These are phyloP conservation scores for Stictonetta naevosa DNA, from an alignment of 2,113 vertebrate genomes.

Conservation along the genomic window DNA sequence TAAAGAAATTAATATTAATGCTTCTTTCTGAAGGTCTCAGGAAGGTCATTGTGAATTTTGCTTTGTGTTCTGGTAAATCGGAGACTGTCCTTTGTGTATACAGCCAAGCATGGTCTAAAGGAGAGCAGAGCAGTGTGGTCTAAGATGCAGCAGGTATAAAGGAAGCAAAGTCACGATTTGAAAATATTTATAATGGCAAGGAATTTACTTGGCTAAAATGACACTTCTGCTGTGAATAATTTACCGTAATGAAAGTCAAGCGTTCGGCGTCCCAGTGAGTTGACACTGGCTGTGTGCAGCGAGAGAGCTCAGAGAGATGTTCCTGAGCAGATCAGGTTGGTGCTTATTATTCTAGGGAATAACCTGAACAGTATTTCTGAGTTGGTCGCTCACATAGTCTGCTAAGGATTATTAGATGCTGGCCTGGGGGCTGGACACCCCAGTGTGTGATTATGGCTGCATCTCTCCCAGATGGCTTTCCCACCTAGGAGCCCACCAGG, in stretches of 20 bases:
- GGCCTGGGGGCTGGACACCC: neutral
- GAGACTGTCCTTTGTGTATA: neutral
- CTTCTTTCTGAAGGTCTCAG: neutral
- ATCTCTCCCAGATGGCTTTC: neutral
- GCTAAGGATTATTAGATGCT: neutral
- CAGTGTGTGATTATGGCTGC: neutral
- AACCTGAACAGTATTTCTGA: neutral
- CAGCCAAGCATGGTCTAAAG: neutral
- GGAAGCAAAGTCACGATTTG: neutral
- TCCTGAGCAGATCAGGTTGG: neutral
- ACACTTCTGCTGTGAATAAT: conserved; percentile 21
- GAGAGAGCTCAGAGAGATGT: neutral
- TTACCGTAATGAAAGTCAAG: conserved; percentile 29
- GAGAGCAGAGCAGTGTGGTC: neutral
- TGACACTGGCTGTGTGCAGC: neutral
- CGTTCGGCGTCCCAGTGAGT: neutral
- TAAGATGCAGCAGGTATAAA: neutral
- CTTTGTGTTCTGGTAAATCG: neutral
- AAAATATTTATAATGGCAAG: conserved; percentile 32
- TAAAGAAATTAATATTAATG: neutral
- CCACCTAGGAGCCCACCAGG: neutral
- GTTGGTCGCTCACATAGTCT: neutral
- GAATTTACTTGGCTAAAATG: neutral
- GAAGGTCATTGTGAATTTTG: neutral
- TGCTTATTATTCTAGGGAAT: neutral